Percentiles rank a stretch among this genome's conserved stretches.
Evolutionary conservation across 2,888 invertebrate species (phyloP).

Genomic region (Drosophila planitibia): DNA sequence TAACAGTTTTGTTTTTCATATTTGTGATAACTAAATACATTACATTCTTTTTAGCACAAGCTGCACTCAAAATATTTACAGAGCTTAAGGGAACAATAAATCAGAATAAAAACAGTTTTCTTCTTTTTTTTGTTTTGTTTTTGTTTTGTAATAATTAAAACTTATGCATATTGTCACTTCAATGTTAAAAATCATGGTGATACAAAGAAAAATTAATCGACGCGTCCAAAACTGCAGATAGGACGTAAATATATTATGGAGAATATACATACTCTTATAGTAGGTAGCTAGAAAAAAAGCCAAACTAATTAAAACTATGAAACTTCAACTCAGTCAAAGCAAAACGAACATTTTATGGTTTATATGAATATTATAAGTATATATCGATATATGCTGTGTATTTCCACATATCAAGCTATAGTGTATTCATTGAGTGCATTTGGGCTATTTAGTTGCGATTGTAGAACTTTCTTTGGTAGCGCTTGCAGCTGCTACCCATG

Average conservation of each 20-base stretch:
- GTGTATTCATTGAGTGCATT: neutral
- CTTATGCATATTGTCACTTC: constrained; percentile 37
- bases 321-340: constrained; percentile 79
- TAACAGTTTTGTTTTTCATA: constrained; percentile 45
- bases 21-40: constrained; percentile 21
- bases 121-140: neutral
- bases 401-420: constrained; percentile 7
- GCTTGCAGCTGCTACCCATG: constrained; percentile 80
- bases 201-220: constrained; percentile 1
- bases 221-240: constrained; percentile 31
- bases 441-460: constrained; percentile 70
- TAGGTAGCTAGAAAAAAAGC: constrained; percentile 19
- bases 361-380: constrained; percentile 6
- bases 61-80: constrained; percentile 69
- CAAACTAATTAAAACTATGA: constrained; percentile 45
- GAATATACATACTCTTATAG: constrained; percentile 5
- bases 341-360: constrained; percentile 70
- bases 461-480: constrained; percentile 85
- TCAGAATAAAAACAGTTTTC: constrained; percentile 16
- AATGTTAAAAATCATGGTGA: constrained; percentile 12
- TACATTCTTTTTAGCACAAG: constrained; percentile 20
- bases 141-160: constrained; percentile 15
- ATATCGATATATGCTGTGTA: constrained; percentile 10
- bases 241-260: constrained; percentile 17
- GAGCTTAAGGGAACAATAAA: constrained; percentile 22